phyloP scores from a whole-genome alignment of 2,888 invertebrate species.

The Capitulum mitella region DNA sequence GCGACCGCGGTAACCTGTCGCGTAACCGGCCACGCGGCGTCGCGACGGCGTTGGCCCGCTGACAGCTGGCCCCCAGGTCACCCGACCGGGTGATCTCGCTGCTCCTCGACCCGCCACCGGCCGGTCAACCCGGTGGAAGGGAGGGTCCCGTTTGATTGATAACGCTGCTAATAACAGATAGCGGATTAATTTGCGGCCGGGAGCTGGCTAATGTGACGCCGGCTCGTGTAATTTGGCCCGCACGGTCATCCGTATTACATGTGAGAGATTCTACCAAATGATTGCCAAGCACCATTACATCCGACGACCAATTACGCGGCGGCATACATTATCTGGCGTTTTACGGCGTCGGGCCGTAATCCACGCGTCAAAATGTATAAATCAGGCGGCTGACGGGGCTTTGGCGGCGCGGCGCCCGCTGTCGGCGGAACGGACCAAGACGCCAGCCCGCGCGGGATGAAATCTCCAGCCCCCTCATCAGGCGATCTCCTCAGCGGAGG shows the following conservation, averaged over 20 bases:
- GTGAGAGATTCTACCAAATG: constrained; percentile 10
- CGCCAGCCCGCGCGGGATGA: no score
- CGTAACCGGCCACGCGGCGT: no score
- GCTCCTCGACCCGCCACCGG: not conserved
- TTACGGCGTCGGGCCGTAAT: not conserved
- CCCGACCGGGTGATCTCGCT: not conserved
- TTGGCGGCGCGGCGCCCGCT: not conserved
- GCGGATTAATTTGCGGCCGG: constrained; percentile 9
- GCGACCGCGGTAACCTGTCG: not conserved
- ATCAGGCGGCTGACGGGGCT: not conserved
- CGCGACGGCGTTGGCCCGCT: no score
- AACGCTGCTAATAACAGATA: not conserved
- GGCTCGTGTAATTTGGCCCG: not conserved
- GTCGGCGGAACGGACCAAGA: not conserved
- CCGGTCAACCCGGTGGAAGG: not conserved
- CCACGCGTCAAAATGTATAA: not conserved
- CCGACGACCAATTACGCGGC: not conserved
- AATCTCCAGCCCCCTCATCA: no score
- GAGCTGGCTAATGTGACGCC: constrained; percentile 2
- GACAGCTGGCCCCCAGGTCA: not conserved
- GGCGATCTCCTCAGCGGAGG: no score
- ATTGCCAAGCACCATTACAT: not conserved
- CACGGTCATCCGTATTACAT: constrained; percentile 3
- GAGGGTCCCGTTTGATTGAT: not conserved
- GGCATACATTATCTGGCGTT: not conserved